Evolutionary conservation across 2,113 vertebrate species (phyloP).

Genomic region (Chunga burmeisteri): DNA sequence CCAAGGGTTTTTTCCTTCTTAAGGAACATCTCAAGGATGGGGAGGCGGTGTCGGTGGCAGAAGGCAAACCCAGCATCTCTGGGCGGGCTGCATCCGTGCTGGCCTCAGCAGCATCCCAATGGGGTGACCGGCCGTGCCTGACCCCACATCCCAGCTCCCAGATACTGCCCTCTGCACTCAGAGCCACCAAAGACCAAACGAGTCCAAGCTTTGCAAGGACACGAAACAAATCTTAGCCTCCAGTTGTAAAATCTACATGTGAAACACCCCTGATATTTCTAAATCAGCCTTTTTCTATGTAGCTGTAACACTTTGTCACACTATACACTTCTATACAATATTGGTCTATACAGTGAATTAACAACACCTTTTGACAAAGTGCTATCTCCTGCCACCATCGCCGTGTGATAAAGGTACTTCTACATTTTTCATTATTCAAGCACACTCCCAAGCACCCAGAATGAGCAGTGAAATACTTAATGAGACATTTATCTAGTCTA

Average conservation of each 20-base stretch:
- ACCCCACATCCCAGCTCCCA: background rate
- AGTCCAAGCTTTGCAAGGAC: background rate
- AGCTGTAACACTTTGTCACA: background rate
- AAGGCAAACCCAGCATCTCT: background rate
- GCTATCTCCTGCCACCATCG: background rate
- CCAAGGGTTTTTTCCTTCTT: background rate
- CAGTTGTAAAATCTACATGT: rapidly evolving
- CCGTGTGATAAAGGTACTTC: slow-evolving; percentile 21
- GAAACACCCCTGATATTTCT: background rate
- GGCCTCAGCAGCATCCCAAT: background rate
- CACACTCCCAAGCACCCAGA: slow-evolving; percentile 59
- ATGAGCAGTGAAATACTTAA: slow-evolving; percentile 72
- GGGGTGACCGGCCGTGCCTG: too few relatives aligned
- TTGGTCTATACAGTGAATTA: background rate
- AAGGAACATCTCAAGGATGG: background rate
- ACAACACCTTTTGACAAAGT: slow-evolving; percentile 28
- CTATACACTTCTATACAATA: background rate
- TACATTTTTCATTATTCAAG: slow-evolving; percentile 66
- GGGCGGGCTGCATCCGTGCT: background rate
- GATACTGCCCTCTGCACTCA: background rate
- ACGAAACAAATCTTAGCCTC: background rate
- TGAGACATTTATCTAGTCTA: slow-evolving; percentile 77
- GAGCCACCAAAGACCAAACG: rapidly evolving
- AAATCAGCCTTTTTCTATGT: background rate
- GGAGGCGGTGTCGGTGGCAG: background rate